A percentile compares a stretch with the other conserved stretches of the same genome.
Evolutionary conservation across 2,797 vertebrate genomes (phyloP).

Genomic region (Trachops cirrhosus): DNA sequence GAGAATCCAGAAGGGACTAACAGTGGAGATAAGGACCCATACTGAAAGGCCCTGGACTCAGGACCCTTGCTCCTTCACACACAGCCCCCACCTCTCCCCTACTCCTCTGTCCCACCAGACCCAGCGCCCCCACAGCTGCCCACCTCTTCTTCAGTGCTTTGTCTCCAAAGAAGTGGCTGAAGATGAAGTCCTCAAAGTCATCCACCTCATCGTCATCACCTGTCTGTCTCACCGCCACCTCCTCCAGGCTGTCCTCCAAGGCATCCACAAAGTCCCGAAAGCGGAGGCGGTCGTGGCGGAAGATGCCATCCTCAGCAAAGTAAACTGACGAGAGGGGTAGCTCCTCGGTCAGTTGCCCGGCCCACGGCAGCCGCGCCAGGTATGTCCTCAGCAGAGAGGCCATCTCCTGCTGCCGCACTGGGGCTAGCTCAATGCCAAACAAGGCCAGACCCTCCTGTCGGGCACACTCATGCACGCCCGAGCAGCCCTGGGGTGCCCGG

Average conservation of each 20-base stretch:
- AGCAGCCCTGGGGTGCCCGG: slow-evolving; percentile 82
- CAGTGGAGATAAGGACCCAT: not conserved
- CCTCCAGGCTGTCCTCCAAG: slow-evolving; percentile 91
- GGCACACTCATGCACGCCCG: slow-evolving; percentile 85
- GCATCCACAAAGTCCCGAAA: slow-evolving; percentile 92
- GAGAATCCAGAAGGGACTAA: not conserved
- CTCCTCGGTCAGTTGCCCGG: slow-evolving; percentile 6
- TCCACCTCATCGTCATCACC: slow-evolving; percentile 78
- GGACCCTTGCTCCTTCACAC: not conserved
- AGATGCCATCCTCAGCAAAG: slow-evolving; percentile 87
- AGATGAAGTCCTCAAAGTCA: slow-evolving; percentile 82
- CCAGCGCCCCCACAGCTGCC: not conserved
- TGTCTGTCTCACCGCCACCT: slow-evolving; percentile 83
- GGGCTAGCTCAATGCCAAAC: slow-evolving; percentile 74
- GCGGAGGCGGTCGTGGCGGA: slow-evolving; percentile 88
- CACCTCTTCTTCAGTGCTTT: slow-evolving; percentile 71
- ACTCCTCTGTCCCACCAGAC: not conserved
- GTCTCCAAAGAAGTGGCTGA: slow-evolving; percentile 75
- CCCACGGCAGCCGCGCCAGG: slow-evolving; percentile 79
- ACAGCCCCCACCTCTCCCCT: not conserved
- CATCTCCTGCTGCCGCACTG: slow-evolving; percentile 83
- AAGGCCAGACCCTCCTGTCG: slow-evolving; percentile 82
- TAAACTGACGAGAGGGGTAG: slow-evolving; percentile 81
- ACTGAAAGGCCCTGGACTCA: not conserved
- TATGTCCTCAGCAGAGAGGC: slow-evolving; percentile 83